These are phyloP conservation scores for Lathronympha strigana DNA, from an alignment of 2,888 invertebrate species.

Conservation along the genomic window DNA sequence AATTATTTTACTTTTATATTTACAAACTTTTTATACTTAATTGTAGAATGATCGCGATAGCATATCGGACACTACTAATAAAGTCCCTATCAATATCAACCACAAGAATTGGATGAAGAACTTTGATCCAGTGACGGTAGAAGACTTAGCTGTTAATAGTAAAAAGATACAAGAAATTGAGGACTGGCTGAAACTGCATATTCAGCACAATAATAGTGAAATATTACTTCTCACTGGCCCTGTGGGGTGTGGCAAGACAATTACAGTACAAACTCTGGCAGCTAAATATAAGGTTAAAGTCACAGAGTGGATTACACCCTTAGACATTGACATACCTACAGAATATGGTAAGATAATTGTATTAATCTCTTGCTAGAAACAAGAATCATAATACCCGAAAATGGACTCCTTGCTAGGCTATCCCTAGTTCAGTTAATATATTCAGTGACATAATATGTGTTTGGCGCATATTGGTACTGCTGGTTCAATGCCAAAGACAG, in stretches of 20 bases:
- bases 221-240: conserved; percentile 92
- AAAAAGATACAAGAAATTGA: conserved; percentile 90
- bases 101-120: conserved; percentile 84
- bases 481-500: no score
- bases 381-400: no score
- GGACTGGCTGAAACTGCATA: conserved; percentile 84
- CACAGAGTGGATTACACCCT: conserved; percentile 93
- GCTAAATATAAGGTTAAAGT: conserved; percentile 85
- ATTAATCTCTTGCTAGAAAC: no score
- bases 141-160: conserved; percentile 89
- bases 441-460: no score
- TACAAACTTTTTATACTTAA: neutral
- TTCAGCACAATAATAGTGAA: conserved; percentile 62
- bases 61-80: neutral
- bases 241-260: conserved; percentile 93
- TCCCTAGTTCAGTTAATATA: no score
- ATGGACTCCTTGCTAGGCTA: no score
- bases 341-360: conserved; percentile 75
- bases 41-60: conserved; percentile 16
- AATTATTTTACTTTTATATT: neutral
- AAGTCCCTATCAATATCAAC: conserved; percentile 45
- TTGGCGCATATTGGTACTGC: no score
- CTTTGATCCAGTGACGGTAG: conserved; percentile 83
- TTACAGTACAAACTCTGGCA: conserved; percentile 87
- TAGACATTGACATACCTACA: conserved; percentile 86